Evolutionary conservation across 2,888 invertebrate species (phyloP), one percentile per base, ranked within the genome.

Genomic region (Ceriagrion tenellum): DNA sequence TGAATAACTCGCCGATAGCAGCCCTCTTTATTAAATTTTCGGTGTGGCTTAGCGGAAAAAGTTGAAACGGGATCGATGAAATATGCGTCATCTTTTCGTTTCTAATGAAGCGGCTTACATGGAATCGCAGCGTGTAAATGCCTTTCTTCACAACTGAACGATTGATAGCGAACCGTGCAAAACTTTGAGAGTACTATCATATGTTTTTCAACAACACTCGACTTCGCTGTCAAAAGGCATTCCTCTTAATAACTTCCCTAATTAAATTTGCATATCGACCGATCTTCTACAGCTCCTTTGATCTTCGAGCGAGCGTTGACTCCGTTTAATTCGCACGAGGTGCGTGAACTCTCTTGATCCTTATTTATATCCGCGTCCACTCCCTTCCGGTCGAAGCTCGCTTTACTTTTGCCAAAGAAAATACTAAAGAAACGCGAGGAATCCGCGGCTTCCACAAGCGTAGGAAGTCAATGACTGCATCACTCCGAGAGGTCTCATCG

Each of bases 201-300:
- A 8, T 26, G 59, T 69, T n/a, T 26, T 23, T n/a, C 10, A 1
- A 69, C 69, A 20, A 69, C 1, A 12, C 26, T 23, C 23, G 26
- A 6, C 47, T 47, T 47, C 47, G 8, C 47, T 47, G 47, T 47
- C 8, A 47, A 47, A 47, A 47, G 47, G 47, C 47, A 47, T 47
- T 47, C 47, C 47, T 47, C 47, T 47, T 8, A 69, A 35, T 35
- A 35, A 13, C 13, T 30, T 35, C 35, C 18, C 81, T 12, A 81
- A 81, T 30, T 81, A 30, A 81, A 81, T 81, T 81, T 81, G 81
- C 81, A 35, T 81, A 81, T 81, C 81, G 30, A 81, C 18, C 81
- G 35, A 35, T 16, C 81, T 35, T 16, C 35, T 10, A 81, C 81
- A 23, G 69, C 81, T 81, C 81, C 81, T 81, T 81, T 81, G 81